Percentiles rank a stretch among this genome's conserved stretches.
These are phyloP conservation scores for Tinea trinotella DNA, from an alignment of 2,888 invertebrate species.

Conservation along the genomic window DNA sequence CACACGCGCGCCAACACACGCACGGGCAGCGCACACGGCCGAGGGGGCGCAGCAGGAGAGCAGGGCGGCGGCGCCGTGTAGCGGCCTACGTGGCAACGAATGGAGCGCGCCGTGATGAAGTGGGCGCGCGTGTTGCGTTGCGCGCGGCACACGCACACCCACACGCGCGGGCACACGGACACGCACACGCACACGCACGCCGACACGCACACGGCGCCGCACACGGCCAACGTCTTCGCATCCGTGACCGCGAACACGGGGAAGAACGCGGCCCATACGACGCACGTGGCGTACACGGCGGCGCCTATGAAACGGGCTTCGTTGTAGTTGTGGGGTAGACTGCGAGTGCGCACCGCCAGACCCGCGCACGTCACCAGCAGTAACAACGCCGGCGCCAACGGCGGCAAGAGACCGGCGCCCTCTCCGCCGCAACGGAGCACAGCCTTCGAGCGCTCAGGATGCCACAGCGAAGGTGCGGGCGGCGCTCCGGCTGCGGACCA, in stretches of 20 bases:
- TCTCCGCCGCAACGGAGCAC: conserved; percentile 74
- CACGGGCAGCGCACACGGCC: conserved; percentile 17
- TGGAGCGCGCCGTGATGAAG: conserved; percentile 82
- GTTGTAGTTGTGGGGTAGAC: conserved; percentile 88
- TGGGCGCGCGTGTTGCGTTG: conserved; percentile 83
- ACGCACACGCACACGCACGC: conserved; percentile 81
- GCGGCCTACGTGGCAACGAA: conserved; percentile 77
- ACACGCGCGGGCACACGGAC: conserved; percentile 83
- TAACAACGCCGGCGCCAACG: conserved; percentile 79
- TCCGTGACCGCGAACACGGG: conserved; percentile 73
- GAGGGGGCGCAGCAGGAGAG: conserved; percentile 13
- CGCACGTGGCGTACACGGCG: conserved; percentile 84
- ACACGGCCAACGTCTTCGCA: conserved; percentile 52
- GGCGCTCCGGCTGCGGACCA: conserved; percentile 63
- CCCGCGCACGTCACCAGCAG: conserved; percentile 81
- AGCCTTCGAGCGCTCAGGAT: conserved; percentile 63
- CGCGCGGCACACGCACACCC: conserved; percentile 81
- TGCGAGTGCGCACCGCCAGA: conserved; percentile 83
- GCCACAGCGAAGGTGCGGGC: conserved; percentile 67
- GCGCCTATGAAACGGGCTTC: conserved; percentile 83
- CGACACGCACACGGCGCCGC: conserved; percentile 81
- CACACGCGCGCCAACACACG: conserved; percentile 27
- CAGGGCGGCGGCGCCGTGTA: conserved; percentile 25
- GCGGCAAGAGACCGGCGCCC: conserved; percentile 69
- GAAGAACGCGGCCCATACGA: conserved; percentile 84